Conservation (phyloP, 2,113 vertebrate genomes). For the Clarias gariepinus region DNA sequence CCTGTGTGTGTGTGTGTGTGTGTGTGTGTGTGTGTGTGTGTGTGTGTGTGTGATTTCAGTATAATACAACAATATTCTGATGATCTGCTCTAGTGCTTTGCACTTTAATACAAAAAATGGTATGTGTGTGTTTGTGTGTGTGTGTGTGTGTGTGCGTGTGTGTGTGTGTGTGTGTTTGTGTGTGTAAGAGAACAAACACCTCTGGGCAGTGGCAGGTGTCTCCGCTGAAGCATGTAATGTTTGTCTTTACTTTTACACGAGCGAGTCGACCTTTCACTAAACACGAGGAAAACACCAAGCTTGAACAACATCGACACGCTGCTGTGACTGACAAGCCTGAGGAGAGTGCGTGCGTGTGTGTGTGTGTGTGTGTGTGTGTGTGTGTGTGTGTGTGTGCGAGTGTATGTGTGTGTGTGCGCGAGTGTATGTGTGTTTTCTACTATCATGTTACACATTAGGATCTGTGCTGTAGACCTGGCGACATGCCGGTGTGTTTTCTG, state of each 20-base stretch:
- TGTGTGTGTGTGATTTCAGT: not conserved
- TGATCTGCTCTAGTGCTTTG: constrained; percentile 13
- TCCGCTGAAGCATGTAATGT: constrained; percentile 43
- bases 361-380: constrained; percentile 10
- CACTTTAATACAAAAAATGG: constrained; percentile 1
- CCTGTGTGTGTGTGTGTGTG: not conserved
- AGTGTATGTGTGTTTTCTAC: not conserved
- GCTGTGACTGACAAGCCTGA: constrained; percentile 39
- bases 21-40: constrained; percentile 10
- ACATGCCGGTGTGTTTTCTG: constrained; percentile 14
- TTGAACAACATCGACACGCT: not conserved
- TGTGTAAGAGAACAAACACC: constrained; percentile 24
- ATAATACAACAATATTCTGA: constrained; percentile 3
- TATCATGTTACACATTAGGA: constrained; percentile 6
- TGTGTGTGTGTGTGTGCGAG: constrained; percentile 3
- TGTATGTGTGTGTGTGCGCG: constrained; percentile 4
- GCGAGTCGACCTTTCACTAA: constrained; percentile 26
- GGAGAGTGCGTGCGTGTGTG: not conserved
- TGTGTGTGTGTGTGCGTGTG: constrained; percentile 20
- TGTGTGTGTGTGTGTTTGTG: constrained; percentile 34
- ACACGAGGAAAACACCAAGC: not conserved
- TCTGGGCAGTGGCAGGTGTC: constrained; percentile 41
- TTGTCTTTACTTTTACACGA: constrained; percentile 32
- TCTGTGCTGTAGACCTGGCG: not conserved
- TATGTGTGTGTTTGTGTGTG: not conserved